Percentiles rank a stretch among this genome's conserved stretches.
Conservation (phyloP, 1,140 invertebrate species). For the Macrostomum lignano region DNA sequence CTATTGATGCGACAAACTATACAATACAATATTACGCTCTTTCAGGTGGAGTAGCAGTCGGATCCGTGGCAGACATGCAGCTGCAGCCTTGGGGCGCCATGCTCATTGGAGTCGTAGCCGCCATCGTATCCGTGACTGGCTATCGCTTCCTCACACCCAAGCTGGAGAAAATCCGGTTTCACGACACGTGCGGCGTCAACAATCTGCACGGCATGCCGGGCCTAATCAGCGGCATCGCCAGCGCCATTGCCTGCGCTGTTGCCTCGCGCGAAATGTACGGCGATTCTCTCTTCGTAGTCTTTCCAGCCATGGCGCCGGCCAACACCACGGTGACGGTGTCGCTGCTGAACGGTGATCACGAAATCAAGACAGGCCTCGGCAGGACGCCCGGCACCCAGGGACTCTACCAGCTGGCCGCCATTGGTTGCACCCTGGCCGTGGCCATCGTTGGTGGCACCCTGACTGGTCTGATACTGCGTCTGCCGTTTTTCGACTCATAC, state of each 20-base stretch:
- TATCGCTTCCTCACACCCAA: conserved; percentile 42
- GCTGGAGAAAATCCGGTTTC: conserved; percentile 28
- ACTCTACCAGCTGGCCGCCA: background rate
- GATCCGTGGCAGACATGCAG: conserved; percentile 38
- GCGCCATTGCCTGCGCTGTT: background rate
- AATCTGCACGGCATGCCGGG: conserved; percentile 6
- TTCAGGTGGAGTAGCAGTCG: conserved; percentile 29
- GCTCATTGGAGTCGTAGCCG: conserved; percentile 45
- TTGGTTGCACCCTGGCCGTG: background rate
- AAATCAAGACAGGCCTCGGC: no score
- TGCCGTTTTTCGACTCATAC: no score
- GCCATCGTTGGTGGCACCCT: background rate
- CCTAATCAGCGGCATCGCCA: background rate
- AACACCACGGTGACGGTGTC: no score
- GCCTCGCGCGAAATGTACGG: background rate
- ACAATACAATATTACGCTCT: no score
- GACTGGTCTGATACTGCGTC: no score
- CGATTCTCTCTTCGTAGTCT: no score
- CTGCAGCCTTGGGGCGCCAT: conserved; percentile 50
- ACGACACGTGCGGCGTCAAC: conserved; percentile 6
- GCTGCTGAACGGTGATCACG: no score
- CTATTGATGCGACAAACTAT: no score
- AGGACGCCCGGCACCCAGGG: no score
- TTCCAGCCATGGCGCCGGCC: no score
- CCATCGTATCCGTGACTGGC: conserved; percentile 49